Base-by-base conservation (phyloP, 2,797 vertebrate species). In the Syndactyla subalaris region DNA sequence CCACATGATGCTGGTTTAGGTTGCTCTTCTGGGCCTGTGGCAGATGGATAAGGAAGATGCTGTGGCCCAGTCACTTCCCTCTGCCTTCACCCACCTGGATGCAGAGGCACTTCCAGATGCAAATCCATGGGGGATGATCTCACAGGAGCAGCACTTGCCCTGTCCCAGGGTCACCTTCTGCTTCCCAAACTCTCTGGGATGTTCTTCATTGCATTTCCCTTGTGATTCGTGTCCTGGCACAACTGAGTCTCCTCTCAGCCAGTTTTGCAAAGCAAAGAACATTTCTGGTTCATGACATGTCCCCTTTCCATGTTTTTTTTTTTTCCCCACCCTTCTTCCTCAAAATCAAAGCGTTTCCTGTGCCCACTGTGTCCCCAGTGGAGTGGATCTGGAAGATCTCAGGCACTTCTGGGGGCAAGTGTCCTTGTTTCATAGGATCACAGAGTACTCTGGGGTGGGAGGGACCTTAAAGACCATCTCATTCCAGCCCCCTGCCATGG, bases 291-390 rank as follows among this genome's bases (percentile, higher is more conserved):
- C 12, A 0, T 4, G 26, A 61, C 36, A 48, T 14, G 10, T 83
- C 14, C 13, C 22, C 2, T 73, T 38, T 34, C 36, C 9, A 0
- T 19, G 14, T 6, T 15, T 41, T 17, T 41, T 17, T 9, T 13
- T 29, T 7, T 23, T 52, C 14, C 4, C 1, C 8, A 2, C 5
- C 4, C 3, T 22, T 71, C 10, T 39, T 52, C 36, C 76, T 52
- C 14, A 15, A 52, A 73, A 93, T n/a, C 61, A 30, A 26, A 76
- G n/a, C 30, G 7, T 61, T 91, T 73, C 32, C 54, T 39, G 3
- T 48, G 12, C 39, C 26, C 24, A 0, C 59, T 77, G 0, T 0
- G 24, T 65, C 29, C 41, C 16, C 16, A 12, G 1, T 11, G 24
- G 9, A 8, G 16, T 65, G 52, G 18, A 12, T 9, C 3, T 48